Conservation (phyloP, 2,797 vertebrate species). For the Carapus acus region DNA sequence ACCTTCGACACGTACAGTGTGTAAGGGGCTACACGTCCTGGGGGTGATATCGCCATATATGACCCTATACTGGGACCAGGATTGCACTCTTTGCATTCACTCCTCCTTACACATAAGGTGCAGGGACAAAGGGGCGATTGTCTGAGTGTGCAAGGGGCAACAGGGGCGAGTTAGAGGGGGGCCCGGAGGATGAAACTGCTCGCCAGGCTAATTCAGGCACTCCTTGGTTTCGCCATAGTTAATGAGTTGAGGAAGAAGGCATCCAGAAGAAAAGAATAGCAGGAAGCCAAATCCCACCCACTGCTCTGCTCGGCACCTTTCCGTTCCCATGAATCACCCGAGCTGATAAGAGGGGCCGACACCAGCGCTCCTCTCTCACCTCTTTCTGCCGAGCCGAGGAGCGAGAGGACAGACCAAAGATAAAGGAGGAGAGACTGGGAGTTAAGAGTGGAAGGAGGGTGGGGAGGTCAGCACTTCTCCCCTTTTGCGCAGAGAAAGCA, state of each 20-base stretch:
- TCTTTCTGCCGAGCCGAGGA: constrained; percentile 45
- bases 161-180: no score
- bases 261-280: constrained; percentile 59
- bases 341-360: constrained; percentile 48
- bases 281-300: constrained; percentile 65
- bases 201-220: constrained; percentile 18
- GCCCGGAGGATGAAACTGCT: neutral
- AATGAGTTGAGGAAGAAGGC: constrained; percentile 61
- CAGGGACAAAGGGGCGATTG: constrained; percentile 43
- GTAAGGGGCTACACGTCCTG: constrained; percentile 1
- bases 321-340: constrained; percentile 67
- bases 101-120: neutral
- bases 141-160: constrained; percentile 17
- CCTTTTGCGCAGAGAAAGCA: no score
- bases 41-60: constrained; percentile 38
- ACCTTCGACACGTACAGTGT: constrained; percentile 5
- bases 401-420: constrained; percentile 30
- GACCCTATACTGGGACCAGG: constrained; percentile 1
- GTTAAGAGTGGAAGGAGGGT: constrained; percentile 30
- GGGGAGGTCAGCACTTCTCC: neutral
- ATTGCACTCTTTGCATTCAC: constrained; percentile 5
- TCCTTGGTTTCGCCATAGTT: constrained; percentile 35
- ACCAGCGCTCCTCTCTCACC: constrained; percentile 42
- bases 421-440: constrained; percentile 11
- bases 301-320: constrained; percentile 59